Evolutionary conservation across 2,113 vertebrate species (phyloP).

Genomic region (Ochotona princeps): DNA sequence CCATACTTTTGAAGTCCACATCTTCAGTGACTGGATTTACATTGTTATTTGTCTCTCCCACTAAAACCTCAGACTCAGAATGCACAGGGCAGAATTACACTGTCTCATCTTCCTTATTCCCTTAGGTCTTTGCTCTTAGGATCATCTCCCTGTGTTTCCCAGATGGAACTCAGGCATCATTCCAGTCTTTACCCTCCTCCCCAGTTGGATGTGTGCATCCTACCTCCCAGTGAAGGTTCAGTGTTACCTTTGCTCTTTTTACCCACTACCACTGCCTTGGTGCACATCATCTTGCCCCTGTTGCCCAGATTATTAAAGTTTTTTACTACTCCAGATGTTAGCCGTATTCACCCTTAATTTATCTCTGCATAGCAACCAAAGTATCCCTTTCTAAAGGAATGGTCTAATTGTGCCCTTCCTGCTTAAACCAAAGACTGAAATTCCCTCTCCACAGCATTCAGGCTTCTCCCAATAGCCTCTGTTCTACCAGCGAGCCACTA

Average conservation of each 20-base stretch:
- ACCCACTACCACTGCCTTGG: neutral
- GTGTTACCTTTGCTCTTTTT: neutral
- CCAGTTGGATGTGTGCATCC: neutral
- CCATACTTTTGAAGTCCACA: neutral
- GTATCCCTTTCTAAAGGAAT: neutral
- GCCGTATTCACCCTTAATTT: neutral
- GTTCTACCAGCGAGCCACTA: neutral
- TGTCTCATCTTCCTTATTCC: neutral
- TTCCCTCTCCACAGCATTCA: neutral
- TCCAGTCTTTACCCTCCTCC: neutral
- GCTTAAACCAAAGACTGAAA: neutral
- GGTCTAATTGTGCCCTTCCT: neutral
- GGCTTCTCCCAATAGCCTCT: neutral
- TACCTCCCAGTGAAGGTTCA: neutral
- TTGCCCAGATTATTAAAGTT: neutral
- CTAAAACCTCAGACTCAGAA: neutral
- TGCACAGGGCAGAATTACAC: neutral
- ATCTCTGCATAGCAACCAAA: neutral
- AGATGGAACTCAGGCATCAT: neutral
- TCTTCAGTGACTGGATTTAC: neutral
- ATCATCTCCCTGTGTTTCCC: neutral
- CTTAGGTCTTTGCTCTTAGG: constrained; percentile 1
- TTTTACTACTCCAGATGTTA: neutral
- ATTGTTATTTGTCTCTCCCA: neutral
- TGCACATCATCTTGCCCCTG: neutral